phyloP scores from a whole-genome alignment of 2,797 vertebrate genomes.

The Hippoglossus hippoglossus region DNA sequence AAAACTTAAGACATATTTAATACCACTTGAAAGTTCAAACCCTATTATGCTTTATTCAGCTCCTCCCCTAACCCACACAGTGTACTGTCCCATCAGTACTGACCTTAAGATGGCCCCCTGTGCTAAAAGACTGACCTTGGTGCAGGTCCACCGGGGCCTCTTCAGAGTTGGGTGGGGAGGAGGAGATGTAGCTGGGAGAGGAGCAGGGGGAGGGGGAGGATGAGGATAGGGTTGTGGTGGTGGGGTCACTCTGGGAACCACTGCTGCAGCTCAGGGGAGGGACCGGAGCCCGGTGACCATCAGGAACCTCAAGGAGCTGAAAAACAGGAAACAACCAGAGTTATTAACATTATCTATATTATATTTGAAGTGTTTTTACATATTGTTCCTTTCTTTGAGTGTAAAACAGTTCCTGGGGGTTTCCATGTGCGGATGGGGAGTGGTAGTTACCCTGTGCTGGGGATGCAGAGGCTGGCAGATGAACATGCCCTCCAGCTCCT shows the following conservation, averaged over 20 bases:
- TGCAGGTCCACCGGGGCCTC: conserved; percentile 57
- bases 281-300: conserved; percentile 90
- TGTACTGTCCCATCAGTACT: no score
- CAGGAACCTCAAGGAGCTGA: conserved; percentile 90
- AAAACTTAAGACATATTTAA: no score
- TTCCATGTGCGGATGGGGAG: not conserved
- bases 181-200: conserved; percentile 48
- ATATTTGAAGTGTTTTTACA: not conserved
- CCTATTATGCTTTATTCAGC: no score
- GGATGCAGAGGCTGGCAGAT: conserved; percentile 87
- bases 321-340: not conserved
- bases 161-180: conserved; percentile 61
- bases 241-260: conserved; percentile 77
- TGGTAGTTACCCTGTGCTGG: conserved; percentile 84
- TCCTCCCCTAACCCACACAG: no score
- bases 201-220: conserved; percentile 66
- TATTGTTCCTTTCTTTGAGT: not conserved
- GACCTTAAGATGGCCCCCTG: no score
- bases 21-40: no score
- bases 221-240: conserved; percentile 68
- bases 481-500: conserved; percentile 92
- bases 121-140: conserved; percentile 59
- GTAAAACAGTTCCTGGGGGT: not conserved
- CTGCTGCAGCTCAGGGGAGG: conserved; percentile 84
- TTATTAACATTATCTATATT: not conserved